Evolutionary conservation across 2,797 vertebrate genomes (phyloP).

Genomic region (Spinibarbus caldwelli): DNA sequence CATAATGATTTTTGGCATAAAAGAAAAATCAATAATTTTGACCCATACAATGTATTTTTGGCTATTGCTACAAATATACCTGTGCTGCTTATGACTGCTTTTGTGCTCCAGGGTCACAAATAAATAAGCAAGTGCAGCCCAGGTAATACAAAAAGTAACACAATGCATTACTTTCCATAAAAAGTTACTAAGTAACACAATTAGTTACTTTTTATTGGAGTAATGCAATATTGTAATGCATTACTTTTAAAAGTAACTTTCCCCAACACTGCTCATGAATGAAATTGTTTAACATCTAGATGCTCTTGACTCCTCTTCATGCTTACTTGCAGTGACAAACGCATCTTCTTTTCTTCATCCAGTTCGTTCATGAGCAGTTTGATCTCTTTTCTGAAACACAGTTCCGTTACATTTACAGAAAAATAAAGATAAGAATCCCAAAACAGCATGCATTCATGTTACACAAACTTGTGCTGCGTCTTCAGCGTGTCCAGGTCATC

Average conservation of each 20-base stretch:
- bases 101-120: no score
- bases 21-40: no score
- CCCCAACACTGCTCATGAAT: background rate
- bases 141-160: no score
- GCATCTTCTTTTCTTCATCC: slow-evolving; percentile 97
- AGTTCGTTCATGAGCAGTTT: slow-evolving; percentile 94
- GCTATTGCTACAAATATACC: no score
- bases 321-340: slow-evolving; percentile 91
- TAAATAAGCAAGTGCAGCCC: no score
- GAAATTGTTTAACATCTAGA: background rate
- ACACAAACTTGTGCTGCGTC: slow-evolving; percentile 91
- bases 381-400: slow-evolving; percentile 90
- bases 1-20: no score
- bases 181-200: no score
- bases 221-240: background rate
- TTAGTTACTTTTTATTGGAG: no score
- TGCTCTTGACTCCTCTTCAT: background rate
- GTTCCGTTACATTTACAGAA: background rate
- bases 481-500: slow-evolving; percentile 92
- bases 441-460: background rate
- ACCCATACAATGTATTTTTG: no score
- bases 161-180: no score
- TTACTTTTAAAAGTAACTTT: background rate
- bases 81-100: no score
- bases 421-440: background rate